Conservation (phyloP, 2,888 invertebrate genomes). For the Meghimatium bilineatum region DNA sequence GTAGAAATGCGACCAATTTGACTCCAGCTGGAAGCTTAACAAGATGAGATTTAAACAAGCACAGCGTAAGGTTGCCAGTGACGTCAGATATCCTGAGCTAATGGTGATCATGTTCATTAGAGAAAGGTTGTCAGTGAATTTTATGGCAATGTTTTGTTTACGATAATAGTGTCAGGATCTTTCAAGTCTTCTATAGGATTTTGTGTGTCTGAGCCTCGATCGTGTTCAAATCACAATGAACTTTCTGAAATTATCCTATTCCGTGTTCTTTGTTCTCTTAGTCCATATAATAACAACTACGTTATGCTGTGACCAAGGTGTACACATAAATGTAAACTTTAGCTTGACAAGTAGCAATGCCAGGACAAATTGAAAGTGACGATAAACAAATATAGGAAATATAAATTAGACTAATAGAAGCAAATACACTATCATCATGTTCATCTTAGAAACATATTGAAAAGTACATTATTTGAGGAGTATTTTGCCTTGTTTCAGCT, state of each 20-base stretch:
- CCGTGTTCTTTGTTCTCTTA: background rate
- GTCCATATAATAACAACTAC: no score
- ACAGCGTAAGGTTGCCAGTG: background rate
- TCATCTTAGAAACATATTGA: no score
- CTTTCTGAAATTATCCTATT: background rate
- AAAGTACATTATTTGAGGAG: no score
- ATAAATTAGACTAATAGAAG: no score
- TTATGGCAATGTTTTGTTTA: background rate
- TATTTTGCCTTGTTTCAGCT: no score
- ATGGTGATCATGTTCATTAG: background rate
- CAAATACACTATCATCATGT: no score
- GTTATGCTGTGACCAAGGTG: no score
- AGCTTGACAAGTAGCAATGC: no score
- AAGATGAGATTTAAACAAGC: background rate
- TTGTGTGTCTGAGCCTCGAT: no score
- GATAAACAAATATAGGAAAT: no score
- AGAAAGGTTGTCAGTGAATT: background rate
- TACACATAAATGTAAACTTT: no score
- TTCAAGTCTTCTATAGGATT: background rate
- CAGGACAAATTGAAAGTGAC: no score
- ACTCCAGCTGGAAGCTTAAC: background rate
- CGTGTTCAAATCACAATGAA: background rate
- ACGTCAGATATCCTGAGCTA: background rate
- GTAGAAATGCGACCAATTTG: background rate
- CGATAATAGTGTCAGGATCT: background rate